Base-by-base conservation (phyloP, 2,797 vertebrate species). In the Arrhamphus sclerolepis region DNA sequence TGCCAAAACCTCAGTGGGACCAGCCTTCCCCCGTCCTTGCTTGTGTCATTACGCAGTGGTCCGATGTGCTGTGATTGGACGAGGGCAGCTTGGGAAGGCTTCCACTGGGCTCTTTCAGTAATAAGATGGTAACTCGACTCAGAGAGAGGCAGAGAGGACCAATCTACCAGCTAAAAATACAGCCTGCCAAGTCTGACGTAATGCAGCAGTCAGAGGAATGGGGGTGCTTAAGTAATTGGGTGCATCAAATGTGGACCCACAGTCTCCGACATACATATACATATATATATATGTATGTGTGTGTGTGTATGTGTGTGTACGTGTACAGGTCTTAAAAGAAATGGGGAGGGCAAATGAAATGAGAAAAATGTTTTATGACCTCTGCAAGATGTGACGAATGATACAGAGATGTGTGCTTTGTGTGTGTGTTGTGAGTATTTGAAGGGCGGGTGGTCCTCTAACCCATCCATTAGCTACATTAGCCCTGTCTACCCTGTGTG, bases 101-200 rank as follows among this genome's bases (percentile, higher is more conserved):
- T 86, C 85, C 66, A 78, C 73, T 83, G 87, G 75, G 75, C 66
- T 72, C 66, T 75, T 87, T 85, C 65, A 78, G 84, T 80, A 81
- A 81, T 79, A 84, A 85, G 72, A 69, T 80, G 80, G 92, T 92
- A 94, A 94, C 89, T 90, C 75, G 90, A 93, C 93, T 89, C 80
- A 72, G 60, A 61, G 68, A 74, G 62, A 72, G 68, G 72, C 51
- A 67, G 65, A 41, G 70, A 47, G 70, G 74, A 86, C 88, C 89
- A 88, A 86, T 88, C 75, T 83, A 71, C 72, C 70, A 51, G 83
- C 87, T 93, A 93, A 91, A 93, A 91, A 93, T 93, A 92, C 70
- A 80, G 87, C 71, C 81, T 83, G 88, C 80, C 87, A 89, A 83
- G 72, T 42, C 80, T 93, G 93, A 94, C 86, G 92, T 93, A 92